Conservation (phyloP, 1,140 invertebrate species). For the Drosophila asahinai region DNA sequence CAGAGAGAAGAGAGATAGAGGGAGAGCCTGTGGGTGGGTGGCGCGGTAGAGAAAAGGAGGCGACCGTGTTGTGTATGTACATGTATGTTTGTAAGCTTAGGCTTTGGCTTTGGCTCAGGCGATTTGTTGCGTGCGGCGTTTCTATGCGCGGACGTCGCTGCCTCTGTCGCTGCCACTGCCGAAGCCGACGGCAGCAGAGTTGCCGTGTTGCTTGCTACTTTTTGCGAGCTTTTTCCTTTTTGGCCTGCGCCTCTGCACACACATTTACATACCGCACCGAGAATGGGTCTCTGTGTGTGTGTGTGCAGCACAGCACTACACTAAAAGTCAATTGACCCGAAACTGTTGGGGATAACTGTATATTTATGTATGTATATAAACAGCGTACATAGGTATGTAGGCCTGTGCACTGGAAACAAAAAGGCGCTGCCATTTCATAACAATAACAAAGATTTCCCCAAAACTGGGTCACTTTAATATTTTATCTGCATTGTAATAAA, state of each 20-base stretch:
- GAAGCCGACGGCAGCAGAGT: slow-evolving; percentile 18
- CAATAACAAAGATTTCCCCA: slow-evolving; percentile 10
- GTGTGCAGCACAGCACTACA: slow-evolving; percentile 67
- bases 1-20: slow-evolving; percentile 14
- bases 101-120: slow-evolving; percentile 64
- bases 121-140: slow-evolving; percentile 74
- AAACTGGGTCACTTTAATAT: slow-evolving; percentile 14
- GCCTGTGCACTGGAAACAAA: slow-evolving; percentile 26
- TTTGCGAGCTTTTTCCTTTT: slow-evolving; percentile 74
- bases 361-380: slow-evolving; percentile 21
- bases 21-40: neutral
- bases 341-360: slow-evolving; percentile 51
- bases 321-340: slow-evolving; percentile 81
- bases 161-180: slow-evolving; percentile 18
- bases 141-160: slow-evolving; percentile 12
- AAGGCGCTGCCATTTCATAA: slow-evolving; percentile 15
- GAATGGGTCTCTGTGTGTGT: slow-evolving; percentile 1
- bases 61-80: slow-evolving; percentile 31
- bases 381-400: slow-evolving; percentile 13
- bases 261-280: slow-evolving; percentile 12
- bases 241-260: slow-evolving; percentile 25
- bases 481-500: slow-evolving; percentile 1
- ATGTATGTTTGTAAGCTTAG: slow-evolving; percentile 63
- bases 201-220: slow-evolving; percentile 51
- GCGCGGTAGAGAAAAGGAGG: slow-evolving; percentile 33